phyloP scores from a whole-genome alignment of 2,797 vertebrate species.

The Parauchenoglanis punctatus region DNA sequence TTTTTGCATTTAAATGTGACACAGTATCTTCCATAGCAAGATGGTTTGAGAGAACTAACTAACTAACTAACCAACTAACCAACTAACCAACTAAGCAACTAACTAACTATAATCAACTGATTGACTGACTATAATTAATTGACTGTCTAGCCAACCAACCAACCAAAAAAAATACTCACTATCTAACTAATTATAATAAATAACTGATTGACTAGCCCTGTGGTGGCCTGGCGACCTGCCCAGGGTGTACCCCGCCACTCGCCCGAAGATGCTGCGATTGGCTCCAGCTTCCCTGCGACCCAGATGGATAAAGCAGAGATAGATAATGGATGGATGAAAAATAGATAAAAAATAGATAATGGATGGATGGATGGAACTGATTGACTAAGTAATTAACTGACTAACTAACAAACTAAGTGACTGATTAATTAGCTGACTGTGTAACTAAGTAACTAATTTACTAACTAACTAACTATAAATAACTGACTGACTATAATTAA shows the following conservation, averaged over 20 bases:
- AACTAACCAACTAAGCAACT: not conserved
- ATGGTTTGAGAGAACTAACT: not conserved
- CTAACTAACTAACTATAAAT: not conserved
- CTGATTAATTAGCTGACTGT: not conserved
- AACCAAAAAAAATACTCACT: not conserved
- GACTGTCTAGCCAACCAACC: not conserved
- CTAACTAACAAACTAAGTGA: not conserved
- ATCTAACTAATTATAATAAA: not conserved
- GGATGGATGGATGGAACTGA: not conserved
- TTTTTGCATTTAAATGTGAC: not conserved
- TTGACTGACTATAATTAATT: not conserved
- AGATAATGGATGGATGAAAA: too few relatives aligned
- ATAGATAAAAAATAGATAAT: too few relatives aligned
- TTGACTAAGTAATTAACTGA: not conserved
- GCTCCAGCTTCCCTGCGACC: too few relatives aligned
- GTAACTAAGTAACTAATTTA: not conserved
- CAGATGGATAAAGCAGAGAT: too few relatives aligned
- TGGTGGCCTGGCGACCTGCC: too few relatives aligned
- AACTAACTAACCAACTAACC: not conserved
- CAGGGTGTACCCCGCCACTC: too few relatives aligned
- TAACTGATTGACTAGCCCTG: not conserved
- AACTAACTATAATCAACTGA: not conserved
- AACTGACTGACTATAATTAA: not conserved
- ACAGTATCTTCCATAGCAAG: not conserved
- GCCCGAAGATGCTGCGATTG: too few relatives aligned